phyloP scores from a whole-genome alignment of 2,113 vertebrate species.

The Merops nubicus region DNA sequence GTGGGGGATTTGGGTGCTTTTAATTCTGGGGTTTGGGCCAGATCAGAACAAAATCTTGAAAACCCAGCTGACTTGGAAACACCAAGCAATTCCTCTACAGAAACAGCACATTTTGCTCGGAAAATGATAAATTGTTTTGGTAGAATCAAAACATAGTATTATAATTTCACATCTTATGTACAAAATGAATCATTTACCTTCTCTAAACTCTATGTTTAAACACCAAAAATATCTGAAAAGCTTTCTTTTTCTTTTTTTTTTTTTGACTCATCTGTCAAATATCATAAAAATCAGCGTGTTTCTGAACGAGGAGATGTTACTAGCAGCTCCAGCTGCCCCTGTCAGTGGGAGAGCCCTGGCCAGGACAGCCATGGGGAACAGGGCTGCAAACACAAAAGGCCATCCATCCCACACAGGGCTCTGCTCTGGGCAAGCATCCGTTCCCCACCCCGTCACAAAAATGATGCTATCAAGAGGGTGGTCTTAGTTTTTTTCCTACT shows the following conservation, averaged over 20 bases:
- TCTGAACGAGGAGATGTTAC: neutral
- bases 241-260: neutral
- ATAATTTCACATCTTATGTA: neutral
- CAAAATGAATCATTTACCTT: slow-evolving; percentile 22
- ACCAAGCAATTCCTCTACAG: neutral
- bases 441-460: neutral
- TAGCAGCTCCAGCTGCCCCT: neutral
- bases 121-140: neutral
- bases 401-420: fast-evolving
- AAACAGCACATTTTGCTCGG: neutral
- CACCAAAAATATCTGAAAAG: neutral
- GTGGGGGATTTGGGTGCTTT: neutral
- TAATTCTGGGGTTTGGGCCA: neutral
- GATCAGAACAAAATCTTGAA: neutral
- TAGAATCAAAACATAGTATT: neutral
- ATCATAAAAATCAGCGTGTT: neutral
- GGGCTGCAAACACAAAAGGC: neutral
- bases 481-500: neutral
- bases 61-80: neutral
- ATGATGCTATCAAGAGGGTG: neutral
- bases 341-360: neutral
- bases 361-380: fast-evolving
- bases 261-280: neutral
- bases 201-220: slow-evolving; percentile 3
- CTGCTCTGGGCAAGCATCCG: neutral